Conservation (phyloP, 1,140 invertebrate genomes). For the Sinella curviseta region DNA sequence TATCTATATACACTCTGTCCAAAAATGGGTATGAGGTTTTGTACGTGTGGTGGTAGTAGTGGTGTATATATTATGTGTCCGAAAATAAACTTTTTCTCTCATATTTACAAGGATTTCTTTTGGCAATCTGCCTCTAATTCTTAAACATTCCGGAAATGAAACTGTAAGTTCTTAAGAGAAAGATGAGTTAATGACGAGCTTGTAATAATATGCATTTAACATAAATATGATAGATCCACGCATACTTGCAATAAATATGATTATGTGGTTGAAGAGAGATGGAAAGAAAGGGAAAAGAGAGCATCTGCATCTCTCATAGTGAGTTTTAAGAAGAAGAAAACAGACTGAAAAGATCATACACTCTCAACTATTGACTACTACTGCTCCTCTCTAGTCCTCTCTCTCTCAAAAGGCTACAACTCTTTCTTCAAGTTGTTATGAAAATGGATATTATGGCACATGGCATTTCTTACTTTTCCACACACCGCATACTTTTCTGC, state of each 20-base stretch:
- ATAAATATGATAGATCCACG: constrained; percentile 10
- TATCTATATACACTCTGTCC: constrained; percentile 11
- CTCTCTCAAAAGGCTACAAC: not conserved
- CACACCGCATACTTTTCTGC: not conserved
- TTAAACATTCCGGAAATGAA: constrained; percentile 24
- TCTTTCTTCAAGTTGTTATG: not conserved
- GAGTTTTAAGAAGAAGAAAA: not conserved
- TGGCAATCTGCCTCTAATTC: constrained; percentile 27
- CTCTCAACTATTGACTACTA: too few relatives aligned
- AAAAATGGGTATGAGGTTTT: constrained; percentile 31
- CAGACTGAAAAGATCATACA: too few relatives aligned
- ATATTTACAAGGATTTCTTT: constrained; percentile 27
- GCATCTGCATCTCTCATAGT: not conserved
- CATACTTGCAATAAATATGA: not conserved
- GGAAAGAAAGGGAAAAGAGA: not conserved
- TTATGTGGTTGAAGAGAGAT: not conserved
- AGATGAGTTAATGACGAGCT: constrained; percentile 26
- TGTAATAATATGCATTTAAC: constrained; percentile 1
- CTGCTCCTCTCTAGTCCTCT: too few relatives aligned
- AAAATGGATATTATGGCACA: not conserved
- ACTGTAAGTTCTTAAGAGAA: not conserved
- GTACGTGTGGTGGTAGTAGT: not conserved
- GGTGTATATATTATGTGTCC: constrained; percentile 9
- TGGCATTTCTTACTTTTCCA: not conserved
- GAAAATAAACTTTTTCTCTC: constrained; percentile 38